phyloP scores from a whole-genome alignment of 2,113 vertebrate species.

The Toxostoma redivivum region DNA sequence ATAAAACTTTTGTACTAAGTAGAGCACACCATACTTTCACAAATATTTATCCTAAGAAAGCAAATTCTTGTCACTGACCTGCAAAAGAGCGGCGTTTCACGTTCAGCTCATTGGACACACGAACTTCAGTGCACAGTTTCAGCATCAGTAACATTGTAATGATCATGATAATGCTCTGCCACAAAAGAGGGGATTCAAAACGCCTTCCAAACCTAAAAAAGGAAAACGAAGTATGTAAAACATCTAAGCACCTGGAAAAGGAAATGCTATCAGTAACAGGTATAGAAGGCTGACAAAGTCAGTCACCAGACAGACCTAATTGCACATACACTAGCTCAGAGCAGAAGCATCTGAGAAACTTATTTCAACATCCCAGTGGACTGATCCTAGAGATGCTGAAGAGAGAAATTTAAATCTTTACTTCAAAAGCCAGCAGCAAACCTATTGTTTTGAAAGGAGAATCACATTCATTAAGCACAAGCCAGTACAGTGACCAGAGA shows the following conservation, averaged over 20 bases:
- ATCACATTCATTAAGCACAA: background rate
- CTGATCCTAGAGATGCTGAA: background rate
- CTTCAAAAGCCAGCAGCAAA: background rate
- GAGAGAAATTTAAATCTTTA: background rate
- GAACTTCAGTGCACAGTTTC: conserved; percentile 90
- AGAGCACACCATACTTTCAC: background rate
- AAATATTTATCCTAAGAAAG: background rate
- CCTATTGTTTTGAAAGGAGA: background rate
- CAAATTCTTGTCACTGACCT: conserved; percentile 75
- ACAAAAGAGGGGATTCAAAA: conserved; percentile 90
- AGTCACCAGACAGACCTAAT: background rate
- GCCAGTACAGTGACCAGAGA: background rate
- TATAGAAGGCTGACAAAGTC: background rate
- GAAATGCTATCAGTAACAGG: background rate
- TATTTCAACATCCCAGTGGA: background rate
- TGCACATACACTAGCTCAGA: background rate
- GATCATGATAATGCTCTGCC: conserved; percentile 97
- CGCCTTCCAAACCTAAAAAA: conserved; percentile 84
- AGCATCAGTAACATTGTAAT: conserved; percentile 93
- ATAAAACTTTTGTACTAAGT: background rate
- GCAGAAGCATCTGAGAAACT: background rate
- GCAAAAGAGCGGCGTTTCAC: conserved; percentile 86
- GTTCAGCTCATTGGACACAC: conserved; percentile 82
- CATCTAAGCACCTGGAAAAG: background rate
- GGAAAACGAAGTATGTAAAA: background rate